Conservation (phyloP, 37 sponge, comb jelly and placozoan species). For the Haliclona indistincta region DNA sequence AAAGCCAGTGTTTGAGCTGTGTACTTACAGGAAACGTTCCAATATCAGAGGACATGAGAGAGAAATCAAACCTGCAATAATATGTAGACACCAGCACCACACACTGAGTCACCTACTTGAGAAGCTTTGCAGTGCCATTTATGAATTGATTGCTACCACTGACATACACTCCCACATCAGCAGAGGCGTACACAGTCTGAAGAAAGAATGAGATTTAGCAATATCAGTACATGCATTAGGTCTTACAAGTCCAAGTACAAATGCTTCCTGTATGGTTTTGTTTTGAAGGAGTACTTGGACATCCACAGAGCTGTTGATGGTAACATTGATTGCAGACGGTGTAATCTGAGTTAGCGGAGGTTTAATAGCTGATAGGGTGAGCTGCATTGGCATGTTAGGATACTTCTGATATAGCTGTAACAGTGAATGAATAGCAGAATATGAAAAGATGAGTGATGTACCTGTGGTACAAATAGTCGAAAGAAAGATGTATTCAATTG, state of each 20-base stretch:
- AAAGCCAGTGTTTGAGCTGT: neutral
- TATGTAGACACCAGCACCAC: neutral
- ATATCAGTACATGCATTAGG: no score
- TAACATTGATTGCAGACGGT: conserved; percentile 35
- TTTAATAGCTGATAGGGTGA: conserved; percentile 46
- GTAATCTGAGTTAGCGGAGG: conserved; percentile 55
- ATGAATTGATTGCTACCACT: conserved; percentile 43
- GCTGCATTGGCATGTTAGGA: conserved; percentile 76
- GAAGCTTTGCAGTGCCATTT: conserved; percentile 50
- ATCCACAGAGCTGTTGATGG: conserved; percentile 42
- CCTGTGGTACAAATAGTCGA: neutral
- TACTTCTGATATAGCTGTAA: conserved; percentile 74
- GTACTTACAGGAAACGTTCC: conserved; percentile 57
- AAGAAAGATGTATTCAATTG: neutral
- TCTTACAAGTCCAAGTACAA: conserved; percentile 42
- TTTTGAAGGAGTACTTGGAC: conserved; percentile 47
- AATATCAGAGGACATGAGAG: conserved; percentile 48
- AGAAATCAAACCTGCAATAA: conserved; percentile 43
- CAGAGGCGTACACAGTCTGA: conserved; percentile 62
- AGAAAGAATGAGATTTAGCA: neutral
- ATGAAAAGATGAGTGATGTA: neutral
- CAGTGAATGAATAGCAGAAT: neutral
- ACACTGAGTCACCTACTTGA: conserved; percentile 38
- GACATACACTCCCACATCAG: conserved; percentile 23
- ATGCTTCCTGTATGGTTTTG: conserved; percentile 32